Base-by-base conservation (phyloP, 2,797 vertebrate species). In the Coendou prehensilis region DNA sequence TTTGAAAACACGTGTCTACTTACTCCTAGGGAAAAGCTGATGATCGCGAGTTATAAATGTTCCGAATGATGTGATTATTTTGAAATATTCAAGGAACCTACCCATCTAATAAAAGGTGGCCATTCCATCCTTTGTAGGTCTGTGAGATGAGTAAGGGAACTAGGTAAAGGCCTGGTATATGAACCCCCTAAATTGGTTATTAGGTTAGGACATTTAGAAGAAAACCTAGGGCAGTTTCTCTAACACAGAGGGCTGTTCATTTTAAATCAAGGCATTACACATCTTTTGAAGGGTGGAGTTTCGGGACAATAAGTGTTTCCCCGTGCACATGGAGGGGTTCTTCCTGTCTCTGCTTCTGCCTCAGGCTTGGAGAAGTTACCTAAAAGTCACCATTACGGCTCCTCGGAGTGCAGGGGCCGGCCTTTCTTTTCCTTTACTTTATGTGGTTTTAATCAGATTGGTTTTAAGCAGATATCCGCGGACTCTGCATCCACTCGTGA, bases 31-130 rank as follows among this genome's bases (percentile, higher is more conserved):
- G 52, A 22, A 41, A 96, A 92, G 87, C 1, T 23, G 54, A 82
- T 15, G 57, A 82, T 79, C 73, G 73, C 23, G 37, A 88, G 84
- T 89, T 95, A 56, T 11, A 30, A 52, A 86, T 89, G n/a, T 79
- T 75, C 45, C 45, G 61, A 63, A 95, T 56, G 61, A 79, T 6
- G 11, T 33, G 13, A 45, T 15, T 52, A 84, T 33, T 83, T 56
- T 93, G 56, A 94, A 67, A 90, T 63, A 93, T 10, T 56, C 13
- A 89, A 86, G 56, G 30, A 69, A 78, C 0, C 26, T 20, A 45
- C 41, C 5, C 18, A 23, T 11, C 6, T 67, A 52, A 52, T 13
- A 67, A 91, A 85, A 57, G 54, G 13, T 52, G 61, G n/a, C 6
- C 18, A 50, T 9, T 4, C 4, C 41, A 5, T 56, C 37, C 15